Base-by-base conservation (phyloP, 1,140 invertebrate species). In the Drosophila virilis region DNA sequence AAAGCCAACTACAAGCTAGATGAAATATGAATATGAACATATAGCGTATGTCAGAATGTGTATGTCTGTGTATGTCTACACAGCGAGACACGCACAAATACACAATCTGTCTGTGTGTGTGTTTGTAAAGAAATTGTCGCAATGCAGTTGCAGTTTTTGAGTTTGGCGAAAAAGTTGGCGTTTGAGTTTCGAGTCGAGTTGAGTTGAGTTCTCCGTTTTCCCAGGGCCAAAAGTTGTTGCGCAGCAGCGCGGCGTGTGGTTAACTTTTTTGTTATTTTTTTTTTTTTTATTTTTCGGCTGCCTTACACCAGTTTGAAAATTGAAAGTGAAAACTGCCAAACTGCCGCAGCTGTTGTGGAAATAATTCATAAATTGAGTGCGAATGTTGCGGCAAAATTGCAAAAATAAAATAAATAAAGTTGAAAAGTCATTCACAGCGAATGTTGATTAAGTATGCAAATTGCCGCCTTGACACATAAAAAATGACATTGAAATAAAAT, bases 141-240 rank as follows among this genome's bases (percentile, higher is more conserved):
- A 81, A 73, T 81, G 78, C 78, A 80, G 78, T 77, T 76, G 78
- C 74, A 81, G 64, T 58, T 80, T 71, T 62, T 65, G 58, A 80
- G 77, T 75, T 80, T 73, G 35, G 58, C 43, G 22, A 74, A 58
- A 74, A 74, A 74, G 72, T 74, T 74, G 38, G 17, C 38, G 55
- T 75, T 78, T 78, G 72, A 70, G 72, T 73, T 77, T 77, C 59
- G 59, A 77, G 62, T 77, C 45, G 22, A 67, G 48, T 57, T 38
- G 48, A 43, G 64, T 74, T 37, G 42, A 68, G 42, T 50, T 74
- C 68, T 68, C 46, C 55, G 68, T 68, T 74, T 74, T 68, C 50
- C 64, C 45, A 70, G 38, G 46, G 45, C 28, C 32, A 40, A 79
- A 77, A 74, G 40, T 71, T 77, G 13, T 62, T 70, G 43, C 50